A percentile compares a stretch with the other conserved stretches of the same genome.
Conservation (phyloP, 2,888 invertebrate species). For the Papilio protenor region DNA sequence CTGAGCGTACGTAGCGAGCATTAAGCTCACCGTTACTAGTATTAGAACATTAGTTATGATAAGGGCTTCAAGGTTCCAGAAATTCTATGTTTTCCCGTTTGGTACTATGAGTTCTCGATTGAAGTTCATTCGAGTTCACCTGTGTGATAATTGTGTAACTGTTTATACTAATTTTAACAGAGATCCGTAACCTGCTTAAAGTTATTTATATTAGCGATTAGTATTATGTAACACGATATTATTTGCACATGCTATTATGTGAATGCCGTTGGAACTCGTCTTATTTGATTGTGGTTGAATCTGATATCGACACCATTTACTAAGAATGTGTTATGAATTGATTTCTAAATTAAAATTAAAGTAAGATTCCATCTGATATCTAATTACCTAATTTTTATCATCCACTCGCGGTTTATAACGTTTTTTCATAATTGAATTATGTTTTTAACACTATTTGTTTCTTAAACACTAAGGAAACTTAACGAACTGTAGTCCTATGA, state of each 20-base stretch:
- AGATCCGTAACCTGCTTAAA: background rate
- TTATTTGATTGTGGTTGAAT: constrained; percentile 25
- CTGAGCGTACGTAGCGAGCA: background rate
- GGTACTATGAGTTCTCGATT: background rate
- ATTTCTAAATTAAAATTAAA: background rate
- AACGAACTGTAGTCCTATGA: no score
- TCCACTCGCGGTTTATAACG: background rate
- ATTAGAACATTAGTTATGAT: background rate
- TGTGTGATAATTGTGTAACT: background rate
- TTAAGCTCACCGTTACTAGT: background rate
- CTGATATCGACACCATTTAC: constrained; percentile 24
- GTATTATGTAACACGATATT: constrained; percentile 5
- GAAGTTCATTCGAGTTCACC: background rate
- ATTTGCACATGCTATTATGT: constrained; percentile 20
- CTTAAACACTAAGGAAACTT: no score
- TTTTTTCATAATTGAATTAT: background rate
- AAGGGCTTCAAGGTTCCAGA: background rate
- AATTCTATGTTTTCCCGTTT: background rate
- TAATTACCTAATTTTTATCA: background rate
- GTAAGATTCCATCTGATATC: background rate
- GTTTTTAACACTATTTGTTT: no score
- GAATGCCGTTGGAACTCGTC: background rate
- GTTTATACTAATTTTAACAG: background rate
- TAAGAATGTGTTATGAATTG: constrained; percentile 15
- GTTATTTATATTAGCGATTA: constrained; percentile 14